Evolutionary conservation across 2,888 invertebrate species (phyloP).

Genomic region (Lochmaea crataegi): DNA sequence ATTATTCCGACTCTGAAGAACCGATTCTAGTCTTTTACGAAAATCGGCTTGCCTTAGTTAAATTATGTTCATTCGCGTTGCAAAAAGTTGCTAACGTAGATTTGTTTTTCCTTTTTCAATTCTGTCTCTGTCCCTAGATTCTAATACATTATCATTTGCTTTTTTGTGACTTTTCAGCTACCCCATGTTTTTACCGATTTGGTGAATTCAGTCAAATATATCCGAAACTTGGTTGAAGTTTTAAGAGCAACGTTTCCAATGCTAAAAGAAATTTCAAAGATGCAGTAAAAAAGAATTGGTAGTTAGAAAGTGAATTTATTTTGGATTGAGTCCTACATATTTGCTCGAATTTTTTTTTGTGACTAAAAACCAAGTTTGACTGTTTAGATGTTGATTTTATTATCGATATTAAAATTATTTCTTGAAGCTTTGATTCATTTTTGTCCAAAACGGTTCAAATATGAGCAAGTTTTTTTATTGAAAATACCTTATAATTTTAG

Average conservation of each 20-base stretch:
- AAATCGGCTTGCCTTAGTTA: constrained; percentile 30
- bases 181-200: constrained; percentile 29
- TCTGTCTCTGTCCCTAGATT: constrained; percentile 19
- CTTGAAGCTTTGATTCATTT: no score
- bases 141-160: constrained; percentile 29
- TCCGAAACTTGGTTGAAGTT: constrained; percentile 28
- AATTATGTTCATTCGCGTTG: constrained; percentile 40
- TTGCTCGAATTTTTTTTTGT: neutral
- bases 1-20: no score
- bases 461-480: no score
- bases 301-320: constrained; percentile 18
- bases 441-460: no score
- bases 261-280: neutral
- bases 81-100: constrained; percentile 37
- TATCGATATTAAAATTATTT: neutral
- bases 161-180: constrained; percentile 25
- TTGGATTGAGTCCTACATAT: neutral
- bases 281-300: constrained; percentile 24
- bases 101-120: constrained; percentile 39
- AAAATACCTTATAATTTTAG: no score
- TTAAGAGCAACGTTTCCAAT: constrained; percentile 17
- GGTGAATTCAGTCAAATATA: constrained; percentile 30
- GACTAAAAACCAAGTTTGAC: neutral
- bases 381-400: neutral
- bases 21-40: no score